Conservation (phyloP, 2,113 vertebrate genomes). For the Psilopogon haemacephalus region DNA sequence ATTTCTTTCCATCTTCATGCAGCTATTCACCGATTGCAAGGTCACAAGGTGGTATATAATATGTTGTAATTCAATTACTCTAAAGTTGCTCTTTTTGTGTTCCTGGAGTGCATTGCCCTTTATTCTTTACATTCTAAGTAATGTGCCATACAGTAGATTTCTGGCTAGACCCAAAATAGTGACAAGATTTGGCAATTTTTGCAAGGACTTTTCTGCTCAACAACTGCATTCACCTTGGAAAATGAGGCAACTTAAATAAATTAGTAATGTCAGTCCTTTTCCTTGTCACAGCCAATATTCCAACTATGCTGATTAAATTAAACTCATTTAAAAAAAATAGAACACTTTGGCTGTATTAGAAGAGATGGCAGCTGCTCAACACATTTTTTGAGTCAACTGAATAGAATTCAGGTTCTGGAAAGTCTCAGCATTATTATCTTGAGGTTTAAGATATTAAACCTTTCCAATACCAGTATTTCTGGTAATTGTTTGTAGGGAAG, state of each 20-base stretch:
- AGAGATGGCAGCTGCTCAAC: background rate
- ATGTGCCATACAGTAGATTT: background rate
- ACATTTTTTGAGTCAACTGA: background rate
- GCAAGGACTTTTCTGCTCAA: background rate
- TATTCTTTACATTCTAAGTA: background rate
- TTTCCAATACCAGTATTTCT: background rate
- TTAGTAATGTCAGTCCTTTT: background rate
- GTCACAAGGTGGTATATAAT: background rate
- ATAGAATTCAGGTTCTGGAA: conserved; percentile 8
- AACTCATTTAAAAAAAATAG: conserved; percentile 48
- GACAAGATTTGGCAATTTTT: background rate
- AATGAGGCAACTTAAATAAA: background rate
- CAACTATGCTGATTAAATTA: conserved; percentile 24
- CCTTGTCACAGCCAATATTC: background rate
- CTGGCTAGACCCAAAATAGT: background rate
- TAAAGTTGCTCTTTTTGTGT: background rate
- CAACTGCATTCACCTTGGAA: background rate
- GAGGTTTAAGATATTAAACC: background rate
- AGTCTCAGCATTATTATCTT: background rate
- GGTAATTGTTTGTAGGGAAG: background rate
- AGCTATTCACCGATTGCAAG: background rate
- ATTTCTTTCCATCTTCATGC: background rate
- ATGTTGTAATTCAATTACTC: background rate
- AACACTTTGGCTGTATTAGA: conserved; percentile 27
- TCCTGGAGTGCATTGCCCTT: background rate